Percentiles rank a stretch among this genome's conserved stretches.
phyloP scores from a whole-genome alignment of 2,888 invertebrate genomes.

The Apoda limacodes region DNA sequence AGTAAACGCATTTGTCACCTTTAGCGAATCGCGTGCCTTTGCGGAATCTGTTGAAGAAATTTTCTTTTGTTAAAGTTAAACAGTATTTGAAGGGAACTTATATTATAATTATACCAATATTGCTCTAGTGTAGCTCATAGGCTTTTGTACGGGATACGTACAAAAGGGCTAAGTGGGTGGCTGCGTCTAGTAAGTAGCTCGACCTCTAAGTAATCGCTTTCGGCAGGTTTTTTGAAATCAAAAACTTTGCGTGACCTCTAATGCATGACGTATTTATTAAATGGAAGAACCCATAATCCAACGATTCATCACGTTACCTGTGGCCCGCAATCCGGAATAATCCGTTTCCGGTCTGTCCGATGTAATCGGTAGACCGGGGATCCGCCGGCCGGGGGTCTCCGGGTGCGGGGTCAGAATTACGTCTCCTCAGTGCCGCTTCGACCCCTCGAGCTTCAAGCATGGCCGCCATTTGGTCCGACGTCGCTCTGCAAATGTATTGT shows the following conservation, averaged over 20 bases:
- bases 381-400: conserved; percentile 71
- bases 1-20: conserved; percentile 85
- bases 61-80: no score
- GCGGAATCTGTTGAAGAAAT: conserved; percentile 74
- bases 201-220: background rate
- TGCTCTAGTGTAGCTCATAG: no score
- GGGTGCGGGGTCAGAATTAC: conserved; percentile 80
- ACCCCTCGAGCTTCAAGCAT: conserved; percentile 32
- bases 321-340: conserved; percentile 82
- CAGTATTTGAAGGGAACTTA: no score
- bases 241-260: background rate
- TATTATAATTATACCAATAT: no score
- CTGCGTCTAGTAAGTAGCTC: no score
- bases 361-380: conserved; percentile 65
- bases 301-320: no score
- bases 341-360: conserved; percentile 71
- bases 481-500: conserved; percentile 26
- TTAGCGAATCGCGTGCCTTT: conserved; percentile 83
- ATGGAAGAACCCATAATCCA: background rate
- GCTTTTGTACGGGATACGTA: no score
- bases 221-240: background rate
- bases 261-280: no score
- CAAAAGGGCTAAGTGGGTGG: no score
- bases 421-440: conserved; percentile 71
- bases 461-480: conserved; percentile 33